Evolutionary conservation across 2,797 vertebrate species (phyloP), one percentile per base, ranked within the genome.

Genomic region (Dendrocincla fuliginosa): DNA sequence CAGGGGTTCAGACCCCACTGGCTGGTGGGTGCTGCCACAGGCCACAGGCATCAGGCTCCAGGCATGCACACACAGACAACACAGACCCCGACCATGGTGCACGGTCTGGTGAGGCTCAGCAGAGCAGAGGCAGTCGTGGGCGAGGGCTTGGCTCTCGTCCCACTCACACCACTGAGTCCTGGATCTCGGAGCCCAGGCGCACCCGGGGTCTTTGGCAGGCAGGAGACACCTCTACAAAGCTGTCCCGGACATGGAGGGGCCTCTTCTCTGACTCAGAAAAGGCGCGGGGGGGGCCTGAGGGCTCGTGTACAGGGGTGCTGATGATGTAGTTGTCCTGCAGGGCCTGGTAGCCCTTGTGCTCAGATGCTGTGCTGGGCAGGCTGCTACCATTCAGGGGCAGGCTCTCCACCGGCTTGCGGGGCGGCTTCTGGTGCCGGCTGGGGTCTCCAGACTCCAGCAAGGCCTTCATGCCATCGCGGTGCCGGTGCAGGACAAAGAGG

Each of bases 311-410:
- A 0, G 99, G 98, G 32, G 98, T 98, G 97, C 98, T 98, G 90
- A 98, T 98, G 22, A 98, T 98, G 95, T 98, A 98, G 97, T 99
- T 99, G 97, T 99, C 99, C 5, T 99, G 98, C 65, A 99, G 98
- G 69, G 99, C 98, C 98, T 99, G 99, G 97, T 99, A 99, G 95
- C 99, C 99, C 95, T 99, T 99, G 97, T 99, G 99, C 94, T 99
- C 99, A 0, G 98, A 98, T 3, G 85, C 97, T 0, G 96, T 57
- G 8, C 97, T 97, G 5, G 99, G 98, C 46, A 98, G 97, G 30
- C 97, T 97, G 73, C 98, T 98, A 64, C 99, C 99, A 0, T 99
- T 99, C 50, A 99, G 98, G 0, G 99, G 99, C 73, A 99, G 96
- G 97, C 98, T 99, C 98, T 99, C 99, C 0, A 98, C 98, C 0